These are phyloP conservation scores for Spheniscus humboldti DNA, from an alignment of 2,797 vertebrate species.

Conservation along the genomic window DNA sequence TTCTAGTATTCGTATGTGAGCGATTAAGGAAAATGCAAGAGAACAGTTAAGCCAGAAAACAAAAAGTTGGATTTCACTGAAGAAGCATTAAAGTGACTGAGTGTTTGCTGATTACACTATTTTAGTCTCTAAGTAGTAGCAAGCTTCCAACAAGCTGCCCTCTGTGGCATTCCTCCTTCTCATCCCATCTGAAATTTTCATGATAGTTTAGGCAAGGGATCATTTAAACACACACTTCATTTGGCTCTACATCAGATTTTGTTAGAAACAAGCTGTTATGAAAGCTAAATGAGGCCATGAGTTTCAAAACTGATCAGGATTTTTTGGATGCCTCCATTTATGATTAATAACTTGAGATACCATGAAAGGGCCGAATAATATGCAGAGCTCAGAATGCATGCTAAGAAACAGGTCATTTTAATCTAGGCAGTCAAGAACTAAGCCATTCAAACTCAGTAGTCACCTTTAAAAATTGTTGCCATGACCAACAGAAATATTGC, in stretches of 20 bases:
- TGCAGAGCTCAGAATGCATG: background rate
- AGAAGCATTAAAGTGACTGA: slow-evolving; percentile 52
- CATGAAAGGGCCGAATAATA: background rate
- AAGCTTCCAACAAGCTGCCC: slow-evolving; percentile 57
- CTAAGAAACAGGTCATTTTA: background rate
- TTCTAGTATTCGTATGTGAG: background rate
- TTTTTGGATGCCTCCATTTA: slow-evolving; percentile 47
- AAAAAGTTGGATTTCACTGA: slow-evolving; percentile 38
- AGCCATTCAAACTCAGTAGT: background rate
- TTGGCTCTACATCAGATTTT: slow-evolving; percentile 57
- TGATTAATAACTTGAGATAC: slow-evolving; percentile 49
- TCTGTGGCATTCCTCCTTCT: slow-evolving; percentile 43
- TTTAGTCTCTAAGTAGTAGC: slow-evolving; percentile 53
- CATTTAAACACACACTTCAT: slow-evolving; percentile 58
- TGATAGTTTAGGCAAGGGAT: slow-evolving; percentile 61
- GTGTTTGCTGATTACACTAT: slow-evolving; percentile 55
- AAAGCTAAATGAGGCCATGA: slow-evolving; percentile 57
- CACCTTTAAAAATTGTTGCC: slow-evolving; percentile 9
- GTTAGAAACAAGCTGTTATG: slow-evolving; percentile 60
- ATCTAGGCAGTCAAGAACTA: background rate
- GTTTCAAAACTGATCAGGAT: slow-evolving; percentile 53
- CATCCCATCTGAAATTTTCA: slow-evolving; percentile 64
- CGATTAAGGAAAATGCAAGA: background rate
- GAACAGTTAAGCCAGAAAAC: background rate
- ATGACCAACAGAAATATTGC: background rate